Evolutionary conservation across 1,140 invertebrate genomes (phyloP).

Genomic region (Trypoxylus dichotomus): DNA sequence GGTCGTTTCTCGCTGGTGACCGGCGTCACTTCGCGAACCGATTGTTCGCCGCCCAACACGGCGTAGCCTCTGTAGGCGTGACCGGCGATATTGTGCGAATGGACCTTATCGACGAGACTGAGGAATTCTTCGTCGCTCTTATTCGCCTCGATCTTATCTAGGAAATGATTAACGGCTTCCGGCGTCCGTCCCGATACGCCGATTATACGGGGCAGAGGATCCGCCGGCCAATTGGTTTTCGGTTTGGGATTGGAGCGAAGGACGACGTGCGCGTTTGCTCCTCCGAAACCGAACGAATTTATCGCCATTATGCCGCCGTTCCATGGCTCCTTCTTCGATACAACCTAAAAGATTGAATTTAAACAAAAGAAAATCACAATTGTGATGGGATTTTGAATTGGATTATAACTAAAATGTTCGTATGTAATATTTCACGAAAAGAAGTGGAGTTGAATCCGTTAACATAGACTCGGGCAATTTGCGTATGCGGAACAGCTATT

Average conservation of each 20-base stretch:
- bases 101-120: constrained; percentile 74
- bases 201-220: constrained; percentile 70
- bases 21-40: constrained; percentile 41
- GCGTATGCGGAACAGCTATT: too few species aligned
- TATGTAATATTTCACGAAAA: too few species aligned
- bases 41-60: constrained; percentile 60
- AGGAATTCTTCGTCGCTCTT: constrained; percentile 75
- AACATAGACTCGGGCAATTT: too few species aligned
- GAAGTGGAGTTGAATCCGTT: too few species aligned
- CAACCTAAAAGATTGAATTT: constrained; percentile 68
- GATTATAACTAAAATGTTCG: too few species aligned
- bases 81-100: constrained; percentile 66
- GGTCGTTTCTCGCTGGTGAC: constrained; percentile 67
- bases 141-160: constrained; percentile 64
- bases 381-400: too few species aligned
- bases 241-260: constrained; percentile 77
- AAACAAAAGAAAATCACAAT: too few species aligned
- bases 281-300: constrained; percentile 98
- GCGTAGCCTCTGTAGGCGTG: constrained; percentile 79
- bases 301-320: constrained; percentile 83
- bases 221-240: constrained; percentile 60
- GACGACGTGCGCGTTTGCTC: constrained; percentile 92
- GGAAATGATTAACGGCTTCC: constrained; percentile 71
- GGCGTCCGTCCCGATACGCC: constrained; percentile 83
- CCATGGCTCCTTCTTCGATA: constrained; percentile 77